Evolutionary conservation across 2,113 vertebrate species (phyloP), one percentile per base, ranked within the genome.

Genomic region (Willisornis vidua): DNA sequence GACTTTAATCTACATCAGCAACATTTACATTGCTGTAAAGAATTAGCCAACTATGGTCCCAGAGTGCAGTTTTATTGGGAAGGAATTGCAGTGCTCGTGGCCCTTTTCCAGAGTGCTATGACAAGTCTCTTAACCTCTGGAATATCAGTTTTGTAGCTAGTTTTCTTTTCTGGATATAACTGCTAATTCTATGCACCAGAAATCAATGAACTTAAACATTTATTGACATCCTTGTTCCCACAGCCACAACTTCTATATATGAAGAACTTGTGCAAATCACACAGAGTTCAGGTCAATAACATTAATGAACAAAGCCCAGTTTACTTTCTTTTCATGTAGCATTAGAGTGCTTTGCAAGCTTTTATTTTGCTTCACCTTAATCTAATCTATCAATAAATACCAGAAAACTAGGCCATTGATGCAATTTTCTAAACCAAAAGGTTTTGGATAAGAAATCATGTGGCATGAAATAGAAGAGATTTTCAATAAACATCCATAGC

Each of bases 1-100:
- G 49, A 26, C 62, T 89, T 74, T 28, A 16, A 5, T 35, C 41
- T 51, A 48, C 39, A 18, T 8, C 29, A n/a, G 48, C 12, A 67
- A 61, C 49, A 29, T 8, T 55, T 75, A 45, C 19, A 35, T 33
- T 37, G 5, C 7, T 58, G 19, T 23, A 28, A 66, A 71, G 43
- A 24, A 85, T 77, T 43, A 70, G 9, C 17, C 26, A 15, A 1
- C 10, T 24, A 0, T 3, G 3, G 66, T 66, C 26, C 41, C 46
- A 62, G 48, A 14, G 31, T 85, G 57, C 26, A n/a, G 41, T 41
- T 73, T 81, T 62, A 28, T 33, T 23, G n/a, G 61, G 54, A 63
- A 51, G 12, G 8, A 46, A 85, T 74, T 1, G 1, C 26, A 24
- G 62, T 25, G 25, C 28, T 66, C 1, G 0, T 26, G 59, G 62